Percentiles rank a stretch among this genome's conserved stretches.
Conservation (phyloP, 2,888 invertebrate species). For the Sphaerophoria rueppellii region DNA sequence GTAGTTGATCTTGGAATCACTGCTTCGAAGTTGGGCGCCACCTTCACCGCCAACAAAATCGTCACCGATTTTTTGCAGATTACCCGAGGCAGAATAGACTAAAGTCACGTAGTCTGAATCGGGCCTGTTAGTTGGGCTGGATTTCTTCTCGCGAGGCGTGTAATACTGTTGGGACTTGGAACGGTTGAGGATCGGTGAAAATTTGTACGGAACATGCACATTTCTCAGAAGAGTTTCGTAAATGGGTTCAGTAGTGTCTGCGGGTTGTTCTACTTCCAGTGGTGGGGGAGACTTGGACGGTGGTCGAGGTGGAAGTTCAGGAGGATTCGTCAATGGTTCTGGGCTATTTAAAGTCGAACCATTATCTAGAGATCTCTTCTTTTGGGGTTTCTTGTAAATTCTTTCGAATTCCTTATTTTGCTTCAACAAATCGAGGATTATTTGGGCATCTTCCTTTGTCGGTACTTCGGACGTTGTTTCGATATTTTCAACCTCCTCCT, state of each 20-base stretch:
- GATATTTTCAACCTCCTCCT: neutral
- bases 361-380: conserved; percentile 79
- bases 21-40: conserved; percentile 72
- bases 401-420: conserved; percentile 92
- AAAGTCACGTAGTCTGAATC: conserved; percentile 82
- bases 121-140: conserved; percentile 76
- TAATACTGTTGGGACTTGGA: conserved; percentile 79
- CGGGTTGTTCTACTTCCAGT: conserved; percentile 76
- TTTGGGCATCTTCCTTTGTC: conserved; percentile 83
- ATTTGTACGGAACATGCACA: conserved; percentile 82
- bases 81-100: conserved; percentile 79
- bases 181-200: conserved; percentile 80
- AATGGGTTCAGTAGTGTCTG: conserved; percentile 78
- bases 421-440: conserved; percentile 91
- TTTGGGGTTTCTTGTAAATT: conserved; percentile 88
- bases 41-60: conserved; percentile 74
- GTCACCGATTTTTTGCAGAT: conserved; percentile 79
- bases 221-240: conserved; percentile 81
- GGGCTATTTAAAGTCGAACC: conserved; percentile 73
- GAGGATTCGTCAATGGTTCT: conserved; percentile 58
- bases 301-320: conserved; percentile 79
- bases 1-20: conserved; percentile 76
- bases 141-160: conserved; percentile 76
- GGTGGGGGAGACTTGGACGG: conserved; percentile 81
- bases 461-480: conserved; percentile 59